Evolutionary conservation across 2,888 invertebrate genomes (phyloP).

Genomic region (Sinotaia quadrata): DNA sequence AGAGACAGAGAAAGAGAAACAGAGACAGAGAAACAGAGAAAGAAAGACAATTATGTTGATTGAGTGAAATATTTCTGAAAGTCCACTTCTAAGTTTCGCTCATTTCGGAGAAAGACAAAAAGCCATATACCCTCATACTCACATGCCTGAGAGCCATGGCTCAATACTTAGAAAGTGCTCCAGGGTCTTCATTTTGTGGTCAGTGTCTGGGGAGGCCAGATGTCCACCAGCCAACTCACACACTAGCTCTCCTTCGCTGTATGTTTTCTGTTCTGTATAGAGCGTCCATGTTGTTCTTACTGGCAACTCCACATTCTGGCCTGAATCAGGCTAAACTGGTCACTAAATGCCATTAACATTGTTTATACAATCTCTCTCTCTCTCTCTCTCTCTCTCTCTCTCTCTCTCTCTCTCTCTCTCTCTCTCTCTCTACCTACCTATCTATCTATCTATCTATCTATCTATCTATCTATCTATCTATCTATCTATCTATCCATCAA

Average conservation of each 20-base stretch:
- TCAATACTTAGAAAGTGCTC: neutral
- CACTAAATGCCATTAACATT: neutral
- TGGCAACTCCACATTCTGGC: slow-evolving; percentile 4
- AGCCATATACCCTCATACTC: neutral
- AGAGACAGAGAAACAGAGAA: neutral
- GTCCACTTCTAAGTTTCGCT: neutral
- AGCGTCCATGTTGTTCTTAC: slow-evolving; percentile 6
- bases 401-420: slow-evolving; percentile 4
- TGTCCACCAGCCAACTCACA: slow-evolving; percentile 20
- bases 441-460: neutral
- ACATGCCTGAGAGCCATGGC: neutral
- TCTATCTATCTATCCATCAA: neutral
- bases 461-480: neutral
- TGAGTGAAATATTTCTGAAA: neutral
- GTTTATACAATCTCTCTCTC: no score
- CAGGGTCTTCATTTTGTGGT: neutral
- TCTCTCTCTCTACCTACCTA: no score
- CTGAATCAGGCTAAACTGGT: neutral
- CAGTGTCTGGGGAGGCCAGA: slow-evolving; percentile 13
- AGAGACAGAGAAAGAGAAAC: neutral
- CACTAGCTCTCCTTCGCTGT: slow-evolving; percentile 16
- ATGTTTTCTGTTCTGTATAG: neutral
- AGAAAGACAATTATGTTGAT: neutral
- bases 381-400: slow-evolving; percentile 10
- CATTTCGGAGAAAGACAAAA: neutral